A percentile compares a stretch with the other conserved stretches of the same genome.
phyloP scores from a whole-genome alignment of 2,113 vertebrate species.

The Tyrannus savana region DNA sequence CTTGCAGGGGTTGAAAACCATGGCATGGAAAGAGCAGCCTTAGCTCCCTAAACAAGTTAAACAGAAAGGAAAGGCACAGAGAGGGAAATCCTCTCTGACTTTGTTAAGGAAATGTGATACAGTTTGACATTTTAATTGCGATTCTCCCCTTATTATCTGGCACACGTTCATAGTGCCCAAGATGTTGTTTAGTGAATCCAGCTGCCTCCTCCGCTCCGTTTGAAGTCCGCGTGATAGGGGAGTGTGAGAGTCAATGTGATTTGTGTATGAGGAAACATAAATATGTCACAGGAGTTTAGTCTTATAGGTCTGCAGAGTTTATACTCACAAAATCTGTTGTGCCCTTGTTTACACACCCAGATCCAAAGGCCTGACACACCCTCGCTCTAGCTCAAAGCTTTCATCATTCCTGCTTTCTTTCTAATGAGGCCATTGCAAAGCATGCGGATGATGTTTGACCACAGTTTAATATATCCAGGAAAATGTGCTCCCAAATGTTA shows the following conservation, averaged over 20 bases:
- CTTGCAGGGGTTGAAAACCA: constrained; percentile 39
- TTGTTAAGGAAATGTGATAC: constrained; percentile 74
- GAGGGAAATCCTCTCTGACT: constrained; percentile 71
- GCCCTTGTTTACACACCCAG: constrained; percentile 70
- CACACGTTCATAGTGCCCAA: constrained; percentile 65
- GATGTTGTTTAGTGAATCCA: constrained; percentile 75
- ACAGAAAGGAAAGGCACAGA: constrained; percentile 59
- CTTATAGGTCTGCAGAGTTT: constrained; percentile 73
- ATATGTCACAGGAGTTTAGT: constrained; percentile 77
- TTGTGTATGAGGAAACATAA: constrained; percentile 76
- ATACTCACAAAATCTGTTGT: constrained; percentile 71
- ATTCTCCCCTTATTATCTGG: constrained; percentile 73
- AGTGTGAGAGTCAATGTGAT: constrained; percentile 76
- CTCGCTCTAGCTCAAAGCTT: constrained; percentile 24
- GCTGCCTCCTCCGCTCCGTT: constrained; percentile 66
- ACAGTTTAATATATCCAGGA: constrained; percentile 56
- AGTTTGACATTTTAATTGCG: constrained; percentile 76
- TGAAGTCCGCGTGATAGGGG: constrained; percentile 72
- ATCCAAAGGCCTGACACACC: constrained; percentile 68
- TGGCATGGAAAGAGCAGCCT: constrained; percentile 34
- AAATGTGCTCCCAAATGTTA: constrained; percentile 39
- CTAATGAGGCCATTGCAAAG: constrained; percentile 25
- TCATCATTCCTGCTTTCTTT: constrained; percentile 42
- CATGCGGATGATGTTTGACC: constrained; percentile 64
- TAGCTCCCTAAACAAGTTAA: constrained; percentile 60